Evolutionary conservation across 2,113 vertebrate species (phyloP), one percentile per base, ranked within the genome.

Genomic region (Ginglymostoma cirratum): DNA sequence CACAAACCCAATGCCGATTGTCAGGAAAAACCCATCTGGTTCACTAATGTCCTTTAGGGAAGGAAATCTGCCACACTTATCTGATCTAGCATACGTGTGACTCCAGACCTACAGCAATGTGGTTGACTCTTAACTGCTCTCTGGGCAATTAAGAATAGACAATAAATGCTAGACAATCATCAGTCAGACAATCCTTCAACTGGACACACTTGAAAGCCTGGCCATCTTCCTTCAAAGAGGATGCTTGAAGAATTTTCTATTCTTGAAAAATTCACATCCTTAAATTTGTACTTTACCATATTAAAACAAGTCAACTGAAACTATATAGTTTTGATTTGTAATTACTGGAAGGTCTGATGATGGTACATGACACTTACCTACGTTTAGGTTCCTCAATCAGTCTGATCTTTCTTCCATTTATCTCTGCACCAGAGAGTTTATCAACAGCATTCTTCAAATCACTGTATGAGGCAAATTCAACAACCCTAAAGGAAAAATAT

Each of bases 391-490:
- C 99, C 97, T 99, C 98, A 38, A 99, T 98, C 97, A 99, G 97
- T 97, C 99, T 99, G 72, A 99, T 99, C 98, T 99, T 99, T 96
- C 99, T 98, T 96, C 99, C 99, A 97, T 99, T 99, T 96, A 99
- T 99, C 98, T 99, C 99, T 97, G 99, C 99, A 97, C 99, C 99
- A 98, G 98, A 99, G 96, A 99, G 98, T 97, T 99, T 99, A 96
- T 99, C 99, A 96, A 99, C 98, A 96, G 99, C 99, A 97, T 99
- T 99, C 98, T 98, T 99, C 98, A 99, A 97, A 96, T 99, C 99
- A 97, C 98, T 98, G 86, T 99, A 98, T 97, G 98, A 99, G 96
- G 99, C 98, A 97, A 99, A 99, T 97, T 99, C 99, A 98, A 99
- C 99, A 96, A 99, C 99, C 97, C 99, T 99, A 97, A 6, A 55